Percentiles rank a stretch among this genome's conserved stretches.
Evolutionary conservation across 2,888 invertebrate species (phyloP).

Genomic region (Lycaena phlaeas): DNA sequence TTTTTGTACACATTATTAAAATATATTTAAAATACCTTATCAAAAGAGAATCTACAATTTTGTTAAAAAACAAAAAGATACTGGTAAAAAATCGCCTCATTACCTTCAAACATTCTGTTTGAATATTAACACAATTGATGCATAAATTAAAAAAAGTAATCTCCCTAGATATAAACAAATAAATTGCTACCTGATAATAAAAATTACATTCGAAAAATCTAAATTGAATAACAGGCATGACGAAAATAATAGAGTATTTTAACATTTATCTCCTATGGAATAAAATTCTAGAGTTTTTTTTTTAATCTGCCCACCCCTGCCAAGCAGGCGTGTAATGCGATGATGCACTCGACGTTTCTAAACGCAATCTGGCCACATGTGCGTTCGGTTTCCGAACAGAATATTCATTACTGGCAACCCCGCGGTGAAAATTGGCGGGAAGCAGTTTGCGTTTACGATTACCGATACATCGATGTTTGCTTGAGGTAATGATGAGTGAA

Average conservation of each 20-base stretch:
- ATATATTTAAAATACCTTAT: too few relatives aligned
- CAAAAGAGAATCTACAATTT: too few relatives aligned
- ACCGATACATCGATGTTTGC: slow-evolving; percentile 9
- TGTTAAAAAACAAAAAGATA: too few relatives aligned
- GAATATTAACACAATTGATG: too few relatives aligned
- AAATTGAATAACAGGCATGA: background rate
- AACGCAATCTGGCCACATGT: slow-evolving; percentile 58
- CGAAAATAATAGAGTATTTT: background rate
- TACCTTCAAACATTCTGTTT: too few relatives aligned
- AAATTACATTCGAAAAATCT: background rate
- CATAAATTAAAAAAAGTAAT: too few relatives aligned
- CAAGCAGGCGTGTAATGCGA: slow-evolving; percentile 38
- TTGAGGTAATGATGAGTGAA: slow-evolving; percentile 11
- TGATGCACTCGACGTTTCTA: slow-evolving; percentile 26
- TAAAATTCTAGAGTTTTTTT: background rate
- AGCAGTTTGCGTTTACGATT: slow-evolving; percentile 11
- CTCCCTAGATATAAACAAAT: background rate
- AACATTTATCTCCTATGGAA: background rate
- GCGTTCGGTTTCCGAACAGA: slow-evolving; percentile 31
- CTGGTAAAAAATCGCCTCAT: too few relatives aligned
- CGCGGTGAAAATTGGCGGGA: slow-evolving; percentile 42
- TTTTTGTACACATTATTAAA: too few relatives aligned
- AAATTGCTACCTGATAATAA: background rate
- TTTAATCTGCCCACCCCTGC: slow-evolving; percentile 32
- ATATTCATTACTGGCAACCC: slow-evolving; percentile 49